Evolutionary conservation across 2,797 vertebrate genomes (phyloP).

Genomic region (Centropyge bicolor): DNA sequence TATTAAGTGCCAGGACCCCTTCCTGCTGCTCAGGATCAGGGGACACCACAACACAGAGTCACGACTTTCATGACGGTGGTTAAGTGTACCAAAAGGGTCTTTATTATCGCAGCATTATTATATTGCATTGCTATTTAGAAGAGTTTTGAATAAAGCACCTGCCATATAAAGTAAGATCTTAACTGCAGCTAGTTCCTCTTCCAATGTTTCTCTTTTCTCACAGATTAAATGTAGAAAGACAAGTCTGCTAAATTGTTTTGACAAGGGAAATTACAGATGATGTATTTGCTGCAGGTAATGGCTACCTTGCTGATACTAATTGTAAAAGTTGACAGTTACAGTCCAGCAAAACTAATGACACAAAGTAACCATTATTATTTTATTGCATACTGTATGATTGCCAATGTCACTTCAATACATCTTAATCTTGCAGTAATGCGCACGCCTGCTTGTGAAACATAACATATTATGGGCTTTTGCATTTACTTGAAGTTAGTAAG

Average conservation of each 20-base stretch:
- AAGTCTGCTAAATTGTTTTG: conserved; percentile 15
- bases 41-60: conserved; percentile 22
- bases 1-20: conserved; percentile 54
- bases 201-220: conserved; percentile 10
- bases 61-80: conserved; percentile 19
- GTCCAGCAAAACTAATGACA: conserved; percentile 3
- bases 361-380: neutral
- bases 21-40: conserved; percentile 42
- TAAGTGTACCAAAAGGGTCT: conserved; percentile 7
- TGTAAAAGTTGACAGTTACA: conserved; percentile 15
- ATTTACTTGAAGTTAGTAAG: neutral
- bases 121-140: neutral
- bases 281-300: conserved; percentile 12
- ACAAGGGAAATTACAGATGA: conserved; percentile 25
- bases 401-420: neutral
- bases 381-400: neutral
- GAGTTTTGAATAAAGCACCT: conserved; percentile 8
- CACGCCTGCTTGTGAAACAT: neutral
- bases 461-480: neutral
- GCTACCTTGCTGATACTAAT: conserved; percentile 2
- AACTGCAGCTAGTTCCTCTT: neutral
- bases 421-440: neutral
- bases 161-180: neutral
- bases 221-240: conserved; percentile 6
- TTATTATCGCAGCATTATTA: neutral